These are phyloP conservation scores for Melanchra persicariae DNA, from an alignment of 2,888 invertebrate genomes.

Conservation along the genomic window DNA sequence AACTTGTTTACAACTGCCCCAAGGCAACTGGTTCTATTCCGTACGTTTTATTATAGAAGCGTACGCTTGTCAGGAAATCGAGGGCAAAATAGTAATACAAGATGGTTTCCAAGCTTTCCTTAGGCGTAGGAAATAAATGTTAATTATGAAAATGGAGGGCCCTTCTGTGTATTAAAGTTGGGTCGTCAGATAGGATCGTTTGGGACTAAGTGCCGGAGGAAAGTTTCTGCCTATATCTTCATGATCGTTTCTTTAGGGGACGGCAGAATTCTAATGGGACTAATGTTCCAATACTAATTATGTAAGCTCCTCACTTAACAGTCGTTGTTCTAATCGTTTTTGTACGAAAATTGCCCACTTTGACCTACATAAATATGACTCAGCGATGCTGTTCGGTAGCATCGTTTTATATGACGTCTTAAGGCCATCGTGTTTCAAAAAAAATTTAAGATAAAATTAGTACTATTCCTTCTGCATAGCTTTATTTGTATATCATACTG, in stretches of 20 bases:
- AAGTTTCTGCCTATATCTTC: constrained; percentile 61
- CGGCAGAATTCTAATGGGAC: constrained; percentile 46
- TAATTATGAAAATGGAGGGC: constrained; percentile 66
- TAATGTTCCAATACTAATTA: constrained; percentile 49
- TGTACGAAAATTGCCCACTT: constrained; percentile 13
- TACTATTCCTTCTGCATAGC: no score
- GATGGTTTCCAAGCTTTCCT: constrained; percentile 49
- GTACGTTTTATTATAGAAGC: constrained; percentile 66
- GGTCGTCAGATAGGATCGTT: constrained; percentile 64
- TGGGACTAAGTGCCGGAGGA: constrained; percentile 53
- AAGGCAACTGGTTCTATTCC: constrained; percentile 72
- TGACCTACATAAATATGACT: no score
- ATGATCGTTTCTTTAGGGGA: constrained; percentile 43
- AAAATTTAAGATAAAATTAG: no score
- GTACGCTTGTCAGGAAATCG: constrained; percentile 64
- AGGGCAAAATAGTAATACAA: constrained; percentile 65
- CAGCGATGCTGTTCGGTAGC: background rate
- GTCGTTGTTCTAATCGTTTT: constrained; percentile 26
- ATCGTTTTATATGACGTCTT: background rate
- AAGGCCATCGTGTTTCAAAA: no score
- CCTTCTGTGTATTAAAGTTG: constrained; percentile 65
- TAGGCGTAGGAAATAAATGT: constrained; percentile 63
- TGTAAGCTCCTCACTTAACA: constrained; percentile 20
- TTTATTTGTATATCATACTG: no score
- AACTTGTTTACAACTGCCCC: constrained; percentile 85